phyloP scores from a whole-genome alignment of 2,797 vertebrate genomes.

The Petrocephalus schoutedeni region DNA sequence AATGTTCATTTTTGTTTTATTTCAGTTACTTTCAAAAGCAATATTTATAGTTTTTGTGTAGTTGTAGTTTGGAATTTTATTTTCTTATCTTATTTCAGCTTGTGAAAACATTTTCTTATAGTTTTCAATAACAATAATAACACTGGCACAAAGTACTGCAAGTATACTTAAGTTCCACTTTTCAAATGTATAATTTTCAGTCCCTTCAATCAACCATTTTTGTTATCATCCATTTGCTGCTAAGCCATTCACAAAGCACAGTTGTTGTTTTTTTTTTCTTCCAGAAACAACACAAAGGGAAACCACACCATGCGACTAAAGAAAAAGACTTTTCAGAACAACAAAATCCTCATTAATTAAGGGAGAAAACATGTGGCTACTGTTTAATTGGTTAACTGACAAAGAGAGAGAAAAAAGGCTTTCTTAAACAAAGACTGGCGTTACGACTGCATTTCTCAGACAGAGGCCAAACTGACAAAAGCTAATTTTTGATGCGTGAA shows the following conservation, averaged over 20 bases:
- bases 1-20: background rate
- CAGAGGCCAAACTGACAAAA: conserved; percentile 13
- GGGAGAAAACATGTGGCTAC: background rate
- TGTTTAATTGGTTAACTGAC: background rate
- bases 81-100: background rate
- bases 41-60: background rate
- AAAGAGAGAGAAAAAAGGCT: background rate
- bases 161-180: background rate
- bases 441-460: conserved; percentile 5
- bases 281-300: background rate
- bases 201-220: background rate
- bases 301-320: background rate
- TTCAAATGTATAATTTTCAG: background rate
- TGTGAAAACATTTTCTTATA: background rate
- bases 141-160: background rate
- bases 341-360: background rate
- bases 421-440: background rate
- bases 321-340: background rate
- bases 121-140: background rate
- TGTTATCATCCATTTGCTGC: background rate
- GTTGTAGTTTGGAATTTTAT: background rate
- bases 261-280: background rate
- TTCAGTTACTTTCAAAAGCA: background rate
- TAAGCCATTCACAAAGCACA: background rate
- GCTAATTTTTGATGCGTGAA: background rate